Evolutionary conservation across 1,140 invertebrate genomes (phyloP).

Genomic region (Pemphigus obesinymphae): DNA sequence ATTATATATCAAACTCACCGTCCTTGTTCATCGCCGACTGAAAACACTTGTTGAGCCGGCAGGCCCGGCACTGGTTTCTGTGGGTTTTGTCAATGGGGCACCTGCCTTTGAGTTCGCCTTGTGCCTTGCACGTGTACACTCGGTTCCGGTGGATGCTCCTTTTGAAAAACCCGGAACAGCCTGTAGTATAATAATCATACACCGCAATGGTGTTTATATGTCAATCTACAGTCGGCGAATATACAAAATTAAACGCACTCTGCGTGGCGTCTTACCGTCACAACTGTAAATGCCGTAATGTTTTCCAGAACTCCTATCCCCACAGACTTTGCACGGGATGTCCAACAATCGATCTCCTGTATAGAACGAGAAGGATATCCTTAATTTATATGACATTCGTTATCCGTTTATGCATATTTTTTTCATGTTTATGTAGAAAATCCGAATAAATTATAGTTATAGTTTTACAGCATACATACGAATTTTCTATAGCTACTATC

Average conservation of each 20-base stretch:
- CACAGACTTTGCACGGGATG: slow-evolving; percentile 94
- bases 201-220: background rate
- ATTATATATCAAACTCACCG: no score
- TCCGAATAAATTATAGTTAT: no score
- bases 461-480: no score
- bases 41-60: slow-evolving; percentile 92
- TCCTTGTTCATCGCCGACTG: slow-evolving; percentile 98
- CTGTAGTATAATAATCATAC: slow-evolving; percentile 53
- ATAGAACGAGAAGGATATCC: background rate
- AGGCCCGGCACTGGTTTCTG: slow-evolving; percentile 94
- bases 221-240: background rate
- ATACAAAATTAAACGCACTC: background rate
- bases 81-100: slow-evolving; percentile 97
- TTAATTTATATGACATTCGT: background rate
- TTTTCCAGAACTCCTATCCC: slow-evolving; percentile 92
- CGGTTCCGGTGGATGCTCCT: slow-evolving; percentile 91
- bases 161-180: slow-evolving; percentile 96
- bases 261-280: slow-evolving; percentile 74
- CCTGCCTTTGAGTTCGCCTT: slow-evolving; percentile 83
- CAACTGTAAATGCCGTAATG: slow-evolving; percentile 97
- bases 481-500: no score
- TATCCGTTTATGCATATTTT: no score
- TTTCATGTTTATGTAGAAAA: no score
- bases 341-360: slow-evolving; percentile 87
- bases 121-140: slow-evolving; percentile 93